Conservation (phyloP, 2,888 invertebrate genomes). For the Archips crataeganus region DNA sequence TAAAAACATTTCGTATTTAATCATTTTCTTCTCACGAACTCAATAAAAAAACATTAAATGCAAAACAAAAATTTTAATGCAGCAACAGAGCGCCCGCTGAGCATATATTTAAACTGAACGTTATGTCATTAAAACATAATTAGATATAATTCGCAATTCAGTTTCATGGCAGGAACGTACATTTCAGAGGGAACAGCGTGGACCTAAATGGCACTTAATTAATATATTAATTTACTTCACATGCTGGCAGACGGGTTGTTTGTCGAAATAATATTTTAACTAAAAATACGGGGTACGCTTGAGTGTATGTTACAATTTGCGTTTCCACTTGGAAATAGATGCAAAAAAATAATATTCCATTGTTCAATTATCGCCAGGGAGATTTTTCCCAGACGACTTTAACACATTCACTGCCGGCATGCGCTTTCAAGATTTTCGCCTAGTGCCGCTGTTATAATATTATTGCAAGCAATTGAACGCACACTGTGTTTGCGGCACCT, state of each 20-base stretch:
- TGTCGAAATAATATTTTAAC: constrained; percentile 12
- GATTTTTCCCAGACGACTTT: no score
- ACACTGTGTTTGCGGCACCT: no score
- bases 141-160: constrained; percentile 36
- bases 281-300: not conserved
- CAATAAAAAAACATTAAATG: not conserved
- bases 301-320: not conserved
- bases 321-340: no score
- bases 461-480: no score
- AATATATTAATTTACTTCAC: constrained; percentile 35
- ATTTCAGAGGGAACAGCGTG: constrained; percentile 24
- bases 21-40: no score
- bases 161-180: constrained; percentile 33
- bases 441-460: no score
- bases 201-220: constrained; percentile 36
- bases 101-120: constrained; percentile 28
- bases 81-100: constrained; percentile 6
- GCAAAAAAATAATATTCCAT: no score
- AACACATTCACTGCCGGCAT: no score
- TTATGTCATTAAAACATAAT: constrained; percentile 33
- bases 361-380: no score
- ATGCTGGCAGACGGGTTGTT: constrained; percentile 25
- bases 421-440: no score
- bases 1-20: no score
- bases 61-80: constrained; percentile 7